phyloP scores from a whole-genome alignment of 2,888 invertebrate species.

The Acronicta leporina region DNA sequence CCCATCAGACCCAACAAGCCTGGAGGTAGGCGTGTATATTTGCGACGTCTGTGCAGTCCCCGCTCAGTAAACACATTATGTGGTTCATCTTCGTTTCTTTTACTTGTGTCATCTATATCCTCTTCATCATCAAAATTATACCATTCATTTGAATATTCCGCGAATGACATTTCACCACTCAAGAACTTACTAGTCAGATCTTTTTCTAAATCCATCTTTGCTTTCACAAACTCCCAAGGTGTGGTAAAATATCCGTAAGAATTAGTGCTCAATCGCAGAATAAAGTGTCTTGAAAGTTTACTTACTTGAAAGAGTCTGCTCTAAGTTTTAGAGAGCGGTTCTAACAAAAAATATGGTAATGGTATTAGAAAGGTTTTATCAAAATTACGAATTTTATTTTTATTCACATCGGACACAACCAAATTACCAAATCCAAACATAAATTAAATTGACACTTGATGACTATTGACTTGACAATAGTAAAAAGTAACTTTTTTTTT shows the following conservation, averaged over 20 bases:
- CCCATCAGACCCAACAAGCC: conserved; percentile 96
- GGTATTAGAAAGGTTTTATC: too few species aligned
- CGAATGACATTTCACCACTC: conserved; percentile 92
- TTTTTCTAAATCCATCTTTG: conserved; percentile 75
- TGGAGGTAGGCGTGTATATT: conserved; percentile 86
- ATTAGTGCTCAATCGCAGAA: not conserved
- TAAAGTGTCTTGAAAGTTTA: not conserved
- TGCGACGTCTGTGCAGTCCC: conserved; percentile 65
- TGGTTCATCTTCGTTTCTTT: conserved; percentile 74
- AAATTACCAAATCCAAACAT: too few species aligned
- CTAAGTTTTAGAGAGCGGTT: too few species aligned
- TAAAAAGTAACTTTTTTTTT: too few species aligned
- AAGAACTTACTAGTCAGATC: conserved; percentile 91
- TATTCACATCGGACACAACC: too few species aligned
- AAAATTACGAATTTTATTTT: too few species aligned
- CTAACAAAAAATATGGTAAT: too few species aligned
- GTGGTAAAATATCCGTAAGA: too few species aligned
- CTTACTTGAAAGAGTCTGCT: conserved; percentile 1
- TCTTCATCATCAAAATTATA: conserved; percentile 77
- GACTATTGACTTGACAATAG: too few species aligned
- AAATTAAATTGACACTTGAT: too few species aligned
- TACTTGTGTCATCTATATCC: conserved; percentile 81
- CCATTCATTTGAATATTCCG: conserved; percentile 91
- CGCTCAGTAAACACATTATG: conserved; percentile 63
- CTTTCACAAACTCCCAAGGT: not conserved